These are phyloP conservation scores for Murina feae DNA, from an alignment of 2,113 vertebrate species.

Conservation along the genomic window DNA sequence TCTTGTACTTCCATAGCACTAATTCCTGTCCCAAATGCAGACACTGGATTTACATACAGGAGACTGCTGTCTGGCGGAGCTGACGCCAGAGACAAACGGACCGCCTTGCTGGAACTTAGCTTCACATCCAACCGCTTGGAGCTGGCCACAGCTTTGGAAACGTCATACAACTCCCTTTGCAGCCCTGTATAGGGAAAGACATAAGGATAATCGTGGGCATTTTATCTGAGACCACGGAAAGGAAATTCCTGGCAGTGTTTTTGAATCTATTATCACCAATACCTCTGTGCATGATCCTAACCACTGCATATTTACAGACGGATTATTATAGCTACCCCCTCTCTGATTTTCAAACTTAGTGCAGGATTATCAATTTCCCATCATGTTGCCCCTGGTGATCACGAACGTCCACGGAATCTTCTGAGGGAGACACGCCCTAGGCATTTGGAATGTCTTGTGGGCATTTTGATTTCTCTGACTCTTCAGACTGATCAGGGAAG, in stretches of 20 bases:
- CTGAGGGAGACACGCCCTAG: background rate
- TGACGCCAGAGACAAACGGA: conserved; percentile 16
- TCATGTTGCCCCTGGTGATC: background rate
- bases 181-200: conserved; percentile 63
- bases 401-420: background rate
- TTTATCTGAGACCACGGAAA: background rate
- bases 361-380: background rate
- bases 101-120: conserved; percentile 55
- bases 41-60: conserved; percentile 63
- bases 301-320: background rate
- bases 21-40: background rate
- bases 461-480: background rate
- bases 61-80: conserved; percentile 40
- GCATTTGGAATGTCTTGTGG: background rate
- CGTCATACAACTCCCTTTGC: conserved; percentile 65
- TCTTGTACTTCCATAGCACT: background rate
- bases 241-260: background rate
- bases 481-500: background rate
- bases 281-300: background rate
- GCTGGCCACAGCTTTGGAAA: conserved; percentile 60
- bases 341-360: background rate
- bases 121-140: conserved; percentile 66
- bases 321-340: background rate
- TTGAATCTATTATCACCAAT: background rate
- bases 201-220: background rate